Conservation (phyloP, 2,797 vertebrate genomes). For the Acanthis flammea region DNA sequence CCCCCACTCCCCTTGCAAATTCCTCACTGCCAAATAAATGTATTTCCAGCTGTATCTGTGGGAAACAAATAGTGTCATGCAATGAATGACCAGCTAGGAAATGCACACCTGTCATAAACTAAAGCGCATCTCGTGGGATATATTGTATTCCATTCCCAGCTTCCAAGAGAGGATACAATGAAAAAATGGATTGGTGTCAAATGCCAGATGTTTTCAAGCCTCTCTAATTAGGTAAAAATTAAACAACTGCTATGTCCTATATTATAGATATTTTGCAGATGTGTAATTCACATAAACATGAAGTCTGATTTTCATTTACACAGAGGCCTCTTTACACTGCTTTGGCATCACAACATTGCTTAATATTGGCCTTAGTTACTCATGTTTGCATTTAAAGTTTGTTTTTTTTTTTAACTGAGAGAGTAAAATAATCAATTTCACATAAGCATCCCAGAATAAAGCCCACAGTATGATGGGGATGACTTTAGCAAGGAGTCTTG, state of each 20-base stretch:
- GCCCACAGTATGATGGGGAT: background rate
- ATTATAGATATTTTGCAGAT: slow-evolving; percentile 72
- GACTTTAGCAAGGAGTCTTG: slow-evolving; percentile 10
- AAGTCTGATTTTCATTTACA: slow-evolving; percentile 56
- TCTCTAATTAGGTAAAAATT: slow-evolving; percentile 74
- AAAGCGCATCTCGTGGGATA: slow-evolving; percentile 62
- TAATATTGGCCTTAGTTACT: background rate
- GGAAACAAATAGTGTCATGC: slow-evolving; percentile 68
- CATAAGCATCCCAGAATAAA: background rate
- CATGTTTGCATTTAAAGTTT: background rate
- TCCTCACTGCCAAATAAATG: slow-evolving; percentile 66
- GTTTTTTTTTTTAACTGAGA: background rate
- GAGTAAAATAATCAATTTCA: background rate
- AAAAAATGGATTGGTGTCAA: slow-evolving; percentile 74
- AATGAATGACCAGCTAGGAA: slow-evolving; percentile 68
- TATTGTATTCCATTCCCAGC: slow-evolving; percentile 69
- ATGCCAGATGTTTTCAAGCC: slow-evolving; percentile 76
- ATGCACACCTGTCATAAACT: slow-evolving; percentile 75
- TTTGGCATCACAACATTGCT: slow-evolving; percentile 14
- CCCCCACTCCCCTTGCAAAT: background rate
- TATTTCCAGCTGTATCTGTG: slow-evolving; percentile 74
- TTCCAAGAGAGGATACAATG: slow-evolving; percentile 70
- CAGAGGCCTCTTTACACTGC: background rate
- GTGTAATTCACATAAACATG: slow-evolving; percentile 70
- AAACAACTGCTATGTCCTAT: slow-evolving; percentile 69